phyloP scores from a whole-genome alignment of 23 tunicate species.

The Oikopleura vanhoeffeni region DNA sequence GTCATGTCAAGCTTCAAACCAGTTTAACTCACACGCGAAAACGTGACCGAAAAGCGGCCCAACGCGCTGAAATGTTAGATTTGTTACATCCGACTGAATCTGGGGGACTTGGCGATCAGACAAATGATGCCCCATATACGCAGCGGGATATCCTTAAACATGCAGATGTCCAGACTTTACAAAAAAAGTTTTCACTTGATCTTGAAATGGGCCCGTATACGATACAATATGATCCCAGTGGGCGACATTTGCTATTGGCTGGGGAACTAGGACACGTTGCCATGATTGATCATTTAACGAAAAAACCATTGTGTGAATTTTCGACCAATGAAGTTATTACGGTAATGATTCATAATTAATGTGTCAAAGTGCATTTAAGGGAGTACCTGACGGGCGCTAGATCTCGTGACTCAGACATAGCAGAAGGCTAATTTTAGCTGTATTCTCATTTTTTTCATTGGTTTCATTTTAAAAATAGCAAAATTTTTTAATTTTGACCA shows the following conservation, averaged over 20 bases:
- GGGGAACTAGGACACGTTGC: constrained; percentile 75
- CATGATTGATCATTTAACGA: constrained; percentile 49
- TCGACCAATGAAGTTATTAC: background rate
- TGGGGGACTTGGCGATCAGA: background rate
- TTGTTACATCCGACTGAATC: background rate
- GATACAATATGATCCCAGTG: background rate
- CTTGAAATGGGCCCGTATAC: background rate
- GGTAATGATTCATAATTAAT: no score
- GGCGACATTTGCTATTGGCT: constrained; percentile 50
- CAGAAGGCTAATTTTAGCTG: no score
- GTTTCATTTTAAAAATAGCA: no score
- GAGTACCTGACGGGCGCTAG: no score
- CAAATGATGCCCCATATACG: background rate
- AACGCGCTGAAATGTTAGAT: background rate
- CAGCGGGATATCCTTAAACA: background rate
- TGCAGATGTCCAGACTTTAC: background rate
- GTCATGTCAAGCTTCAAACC: background rate
- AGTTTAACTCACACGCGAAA: background rate
- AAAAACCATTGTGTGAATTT: constrained; percentile 42
- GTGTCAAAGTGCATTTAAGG: no score
- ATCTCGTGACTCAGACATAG: no score
- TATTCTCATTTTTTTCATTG: no score
- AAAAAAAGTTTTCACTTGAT: background rate
- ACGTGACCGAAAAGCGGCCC: background rate
- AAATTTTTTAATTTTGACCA: no score